phyloP scores from a whole-genome alignment of 1,140 invertebrate genomes.

The Drosophila insularis region DNA sequence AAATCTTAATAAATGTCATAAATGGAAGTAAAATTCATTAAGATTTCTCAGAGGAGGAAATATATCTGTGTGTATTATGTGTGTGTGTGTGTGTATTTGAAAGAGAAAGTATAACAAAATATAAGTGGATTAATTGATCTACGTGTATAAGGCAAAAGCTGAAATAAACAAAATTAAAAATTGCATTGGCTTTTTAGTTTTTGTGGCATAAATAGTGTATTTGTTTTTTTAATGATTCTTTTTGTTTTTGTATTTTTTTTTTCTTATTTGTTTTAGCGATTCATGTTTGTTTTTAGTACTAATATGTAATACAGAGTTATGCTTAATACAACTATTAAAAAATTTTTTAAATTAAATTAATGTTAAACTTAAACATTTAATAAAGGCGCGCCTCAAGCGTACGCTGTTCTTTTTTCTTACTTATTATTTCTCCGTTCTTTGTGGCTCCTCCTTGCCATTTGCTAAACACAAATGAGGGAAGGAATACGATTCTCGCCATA shows the following conservation, averaged over 20 bases:
- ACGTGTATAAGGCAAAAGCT: constrained; percentile 26
- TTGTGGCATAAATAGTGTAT: constrained; percentile 68
- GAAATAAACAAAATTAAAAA: constrained; percentile 38
- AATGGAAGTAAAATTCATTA: constrained; percentile 76
- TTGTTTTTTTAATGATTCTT: constrained; percentile 54
- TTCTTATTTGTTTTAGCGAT: constrained; percentile 4
- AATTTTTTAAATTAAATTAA: constrained; percentile 69
- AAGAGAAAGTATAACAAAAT: neutral
- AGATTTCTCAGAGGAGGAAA: constrained; percentile 39
- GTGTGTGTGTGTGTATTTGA: constrained; percentile 6
- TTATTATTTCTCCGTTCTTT: constrained; percentile 27
- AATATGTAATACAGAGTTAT: constrained; percentile 70
- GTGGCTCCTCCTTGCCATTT: constrained; percentile 17
- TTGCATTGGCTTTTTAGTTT: constrained; percentile 30
- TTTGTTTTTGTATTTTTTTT: too few species aligned
- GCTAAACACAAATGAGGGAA: constrained; percentile 12
- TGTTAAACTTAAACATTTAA: constrained; percentile 69
- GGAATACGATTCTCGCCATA: constrained; percentile 42
- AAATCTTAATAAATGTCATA: constrained; percentile 60
- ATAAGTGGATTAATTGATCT: neutral
- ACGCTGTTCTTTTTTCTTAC: constrained; percentile 44
- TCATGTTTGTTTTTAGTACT: constrained; percentile 66
- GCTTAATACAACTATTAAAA: constrained; percentile 66
- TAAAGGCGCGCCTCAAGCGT: constrained; percentile 60
- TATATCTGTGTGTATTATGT: neutral